These are phyloP conservation scores for Danaus chrysippus DNA, from an alignment of 2,888 invertebrate species.

Conservation along the genomic window DNA sequence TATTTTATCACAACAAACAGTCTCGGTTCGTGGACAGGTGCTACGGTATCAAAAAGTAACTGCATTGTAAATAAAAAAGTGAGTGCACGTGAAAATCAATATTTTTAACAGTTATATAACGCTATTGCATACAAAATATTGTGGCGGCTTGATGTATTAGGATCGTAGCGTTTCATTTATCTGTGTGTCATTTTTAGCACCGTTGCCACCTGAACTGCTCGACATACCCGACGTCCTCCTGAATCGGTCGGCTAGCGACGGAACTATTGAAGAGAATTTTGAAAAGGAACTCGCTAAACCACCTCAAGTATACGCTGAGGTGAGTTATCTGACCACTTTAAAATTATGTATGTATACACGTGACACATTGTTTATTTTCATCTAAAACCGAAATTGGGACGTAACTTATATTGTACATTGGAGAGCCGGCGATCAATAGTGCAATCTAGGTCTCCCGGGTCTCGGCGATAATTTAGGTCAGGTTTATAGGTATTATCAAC, in stretches of 20 bases:
- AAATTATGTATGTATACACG: too few species aligned
- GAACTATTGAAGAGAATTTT: constrained; percentile 94
- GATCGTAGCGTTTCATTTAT: background rate
- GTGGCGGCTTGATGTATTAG: background rate
- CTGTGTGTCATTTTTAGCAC: constrained; percentile 43
- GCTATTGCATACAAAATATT: background rate
- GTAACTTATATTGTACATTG: constrained; percentile 11
- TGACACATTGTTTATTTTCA: background rate
- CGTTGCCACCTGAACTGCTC: constrained; percentile 62
- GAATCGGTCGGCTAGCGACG: constrained; percentile 85
- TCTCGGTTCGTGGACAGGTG: too few species aligned
- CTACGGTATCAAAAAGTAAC: background rate
- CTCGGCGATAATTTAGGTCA: constrained; percentile 27
- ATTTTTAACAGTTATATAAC: constrained; percentile 1
- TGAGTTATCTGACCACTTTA: constrained; percentile 28
- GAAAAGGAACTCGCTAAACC: constrained; percentile 90
- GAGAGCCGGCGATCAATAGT: constrained; percentile 27
- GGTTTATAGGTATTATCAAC: constrained; percentile 18
- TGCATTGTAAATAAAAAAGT: background rate
- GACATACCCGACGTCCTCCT: constrained; percentile 54
- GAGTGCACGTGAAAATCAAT: constrained; percentile 3
- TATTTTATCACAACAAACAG: background rate
- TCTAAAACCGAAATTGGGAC: background rate
- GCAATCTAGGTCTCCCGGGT: constrained; percentile 30
- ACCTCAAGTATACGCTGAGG: constrained; percentile 70